A percentile compares a stretch with the other conserved stretches of the same genome.
phyloP scores from a whole-genome alignment of 2,888 invertebrate genomes.

The Platypus cylindrus region DNA sequence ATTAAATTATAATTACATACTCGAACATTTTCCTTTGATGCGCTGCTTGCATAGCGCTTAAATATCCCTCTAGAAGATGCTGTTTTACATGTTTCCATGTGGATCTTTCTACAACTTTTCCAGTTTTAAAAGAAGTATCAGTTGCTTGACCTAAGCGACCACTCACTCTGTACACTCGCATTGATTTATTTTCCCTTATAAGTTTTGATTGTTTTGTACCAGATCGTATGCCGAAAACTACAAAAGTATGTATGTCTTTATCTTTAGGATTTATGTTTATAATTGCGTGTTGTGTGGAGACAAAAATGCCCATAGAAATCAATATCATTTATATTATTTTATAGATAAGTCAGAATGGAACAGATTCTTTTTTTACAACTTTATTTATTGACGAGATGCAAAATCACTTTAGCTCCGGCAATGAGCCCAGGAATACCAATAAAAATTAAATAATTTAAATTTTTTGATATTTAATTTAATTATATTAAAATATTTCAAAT shows the following conservation, averaged over 20 bases:
- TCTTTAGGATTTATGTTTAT: slow-evolving; percentile 1
- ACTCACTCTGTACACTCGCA: slow-evolving; percentile 59
- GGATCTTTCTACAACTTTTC: slow-evolving; percentile 56
- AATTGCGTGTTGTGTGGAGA: too few relatives aligned
- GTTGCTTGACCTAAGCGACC: slow-evolving; percentile 68
- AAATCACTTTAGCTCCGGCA: too few relatives aligned
- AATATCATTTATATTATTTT: too few relatives aligned
- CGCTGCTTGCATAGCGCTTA: slow-evolving; percentile 70
- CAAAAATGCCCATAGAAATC: too few relatives aligned
- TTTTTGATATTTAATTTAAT: neutral
- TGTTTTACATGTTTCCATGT: slow-evolving; percentile 58
- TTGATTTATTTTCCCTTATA: slow-evolving; percentile 47
- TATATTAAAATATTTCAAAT: neutral
- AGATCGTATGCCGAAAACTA: slow-evolving; percentile 61
- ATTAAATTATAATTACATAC: slow-evolving; percentile 40
- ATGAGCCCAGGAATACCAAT: too few relatives aligned
- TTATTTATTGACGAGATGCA: too few relatives aligned
- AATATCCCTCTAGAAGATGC: slow-evolving; percentile 55
- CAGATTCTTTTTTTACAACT: too few relatives aligned
- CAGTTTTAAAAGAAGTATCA: slow-evolving; percentile 56
- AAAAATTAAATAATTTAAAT: slow-evolving; percentile 3
- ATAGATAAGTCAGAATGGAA: too few relatives aligned
- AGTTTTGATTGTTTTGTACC: slow-evolving; percentile 45
- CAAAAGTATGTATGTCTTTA: too few relatives aligned
- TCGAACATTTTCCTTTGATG: slow-evolving; percentile 80